Conservation (phyloP, 2,797 vertebrate species). For the Intellagama lesueurii region DNA sequence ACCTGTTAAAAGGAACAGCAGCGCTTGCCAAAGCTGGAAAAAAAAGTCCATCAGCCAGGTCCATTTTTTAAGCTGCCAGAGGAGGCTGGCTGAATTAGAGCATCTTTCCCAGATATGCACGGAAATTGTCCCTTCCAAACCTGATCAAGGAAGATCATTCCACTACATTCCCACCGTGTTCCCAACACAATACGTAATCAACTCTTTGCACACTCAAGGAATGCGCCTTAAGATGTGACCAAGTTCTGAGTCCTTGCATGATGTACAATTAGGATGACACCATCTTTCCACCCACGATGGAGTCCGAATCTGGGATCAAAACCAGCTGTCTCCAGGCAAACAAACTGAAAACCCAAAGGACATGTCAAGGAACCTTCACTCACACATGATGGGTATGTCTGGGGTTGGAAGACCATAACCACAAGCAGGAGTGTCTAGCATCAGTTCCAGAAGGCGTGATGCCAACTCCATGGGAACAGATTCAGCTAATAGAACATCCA, state of each 20-base stretch:
- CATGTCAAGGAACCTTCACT: background rate
- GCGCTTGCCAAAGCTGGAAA: background rate
- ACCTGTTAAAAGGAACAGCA: background rate
- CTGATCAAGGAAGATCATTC: background rate
- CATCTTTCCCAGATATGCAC: too few species aligned
- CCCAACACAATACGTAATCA: too few species aligned
- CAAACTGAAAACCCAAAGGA: background rate
- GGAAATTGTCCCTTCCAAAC: background rate
- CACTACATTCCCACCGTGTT: background rate
- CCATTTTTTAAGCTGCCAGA: background rate
- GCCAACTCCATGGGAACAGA: background rate
- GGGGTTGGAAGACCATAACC: background rate
- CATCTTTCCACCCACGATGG: background rate
- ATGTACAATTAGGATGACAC: background rate
- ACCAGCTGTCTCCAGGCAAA: background rate
- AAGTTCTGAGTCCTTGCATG: background rate
- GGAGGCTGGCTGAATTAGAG: too few species aligned
- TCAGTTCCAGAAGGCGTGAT: slow-evolving; percentile 11
- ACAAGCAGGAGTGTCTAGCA: background rate
- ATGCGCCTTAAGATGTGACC: background rate
- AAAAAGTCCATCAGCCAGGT: background rate
- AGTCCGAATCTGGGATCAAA: background rate
- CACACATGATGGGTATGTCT: background rate
- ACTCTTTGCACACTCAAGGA: background rate
- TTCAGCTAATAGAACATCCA: slow-evolving; percentile 33